A percentile compares a stretch with the other conserved stretches of the same genome.
Evolutionary conservation across 2,888 invertebrate species (phyloP).

Genomic region (Geotrupes spiniger): DNA sequence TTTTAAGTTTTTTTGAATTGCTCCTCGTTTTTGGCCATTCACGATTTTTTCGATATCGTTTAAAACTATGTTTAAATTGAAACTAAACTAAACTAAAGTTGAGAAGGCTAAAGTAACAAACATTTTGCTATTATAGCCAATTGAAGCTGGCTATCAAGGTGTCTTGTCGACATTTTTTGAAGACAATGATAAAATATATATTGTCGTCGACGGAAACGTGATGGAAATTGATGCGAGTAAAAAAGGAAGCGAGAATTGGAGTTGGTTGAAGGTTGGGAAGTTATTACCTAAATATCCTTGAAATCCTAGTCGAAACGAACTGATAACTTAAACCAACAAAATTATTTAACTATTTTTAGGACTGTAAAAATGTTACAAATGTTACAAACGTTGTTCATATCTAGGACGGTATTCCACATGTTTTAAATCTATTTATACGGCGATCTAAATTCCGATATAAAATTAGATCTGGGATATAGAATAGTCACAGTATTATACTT

Average conservation of each 20-base stretch:
- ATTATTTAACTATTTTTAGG: constrained; percentile 6
- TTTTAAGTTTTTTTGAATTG: constrained; percentile 17
- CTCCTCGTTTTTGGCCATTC: constrained; percentile 18
- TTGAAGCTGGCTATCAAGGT: constrained; percentile 29
- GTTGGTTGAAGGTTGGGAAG: constrained; percentile 66
- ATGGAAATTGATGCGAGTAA: constrained; percentile 62
- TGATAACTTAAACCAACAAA: constrained; percentile 7
- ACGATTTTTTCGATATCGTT: constrained; percentile 52
- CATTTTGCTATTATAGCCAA: constrained; percentile 19
- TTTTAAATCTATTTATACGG: constrained; percentile 2
- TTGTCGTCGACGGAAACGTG: constrained; percentile 62
- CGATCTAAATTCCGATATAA: constrained; percentile 10
- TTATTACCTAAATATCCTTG: constrained; percentile 24
- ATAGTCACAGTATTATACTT: background rate
- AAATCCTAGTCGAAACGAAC: background rate
- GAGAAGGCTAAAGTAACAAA: constrained; percentile 11
- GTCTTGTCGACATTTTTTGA: constrained; percentile 49
- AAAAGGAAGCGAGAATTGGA: constrained; percentile 64
- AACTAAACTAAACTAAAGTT: background rate
- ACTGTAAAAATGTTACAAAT: background rate
- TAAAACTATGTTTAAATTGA: background rate
- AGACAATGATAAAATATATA: constrained; percentile 56
- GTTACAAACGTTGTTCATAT: constrained; percentile 6
- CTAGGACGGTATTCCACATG: constrained; percentile 2
- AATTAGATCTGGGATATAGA: constrained; percentile 4